Conservation (phyloP, 2,888 invertebrate species). For the Acrobasis suavella region DNA sequence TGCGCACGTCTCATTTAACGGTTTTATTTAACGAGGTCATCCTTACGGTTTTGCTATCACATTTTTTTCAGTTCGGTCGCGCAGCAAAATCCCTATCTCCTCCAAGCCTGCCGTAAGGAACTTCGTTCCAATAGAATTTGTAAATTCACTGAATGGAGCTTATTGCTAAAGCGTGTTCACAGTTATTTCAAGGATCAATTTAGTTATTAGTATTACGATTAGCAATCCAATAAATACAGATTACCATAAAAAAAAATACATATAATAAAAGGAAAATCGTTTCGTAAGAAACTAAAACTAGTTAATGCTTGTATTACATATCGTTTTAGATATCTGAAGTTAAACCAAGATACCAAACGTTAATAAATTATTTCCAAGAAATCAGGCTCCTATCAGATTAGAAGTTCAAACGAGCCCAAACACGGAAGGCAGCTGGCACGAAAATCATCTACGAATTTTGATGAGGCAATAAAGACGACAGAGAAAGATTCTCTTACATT, state of each 20-base stretch:
- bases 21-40: too few species aligned
- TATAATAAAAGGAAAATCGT: neutral
- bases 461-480: constrained; percentile 61
- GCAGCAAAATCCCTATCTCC: too few species aligned
- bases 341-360: constrained; percentile 31
- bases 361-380: constrained; percentile 58
- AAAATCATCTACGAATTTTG: constrained; percentile 47
- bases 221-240: neutral
- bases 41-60: too few species aligned
- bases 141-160: too few species aligned
- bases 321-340: constrained; percentile 12
- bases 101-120: too few species aligned
- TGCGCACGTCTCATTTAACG: too few species aligned
- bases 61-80: too few species aligned
- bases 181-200: neutral
- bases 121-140: too few species aligned
- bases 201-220: neutral
- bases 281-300: neutral
- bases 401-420: constrained; percentile 41
- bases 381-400: constrained; percentile 45
- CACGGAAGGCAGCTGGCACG: constrained; percentile 35
- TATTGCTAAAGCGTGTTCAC: too few species aligned
- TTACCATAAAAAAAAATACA: neutral
- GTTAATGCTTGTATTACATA: constrained; percentile 1
- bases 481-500: constrained; percentile 53